phyloP scores from a whole-genome alignment of 2,888 invertebrate genomes.

The Eueremaeus valkanovi region DNA sequence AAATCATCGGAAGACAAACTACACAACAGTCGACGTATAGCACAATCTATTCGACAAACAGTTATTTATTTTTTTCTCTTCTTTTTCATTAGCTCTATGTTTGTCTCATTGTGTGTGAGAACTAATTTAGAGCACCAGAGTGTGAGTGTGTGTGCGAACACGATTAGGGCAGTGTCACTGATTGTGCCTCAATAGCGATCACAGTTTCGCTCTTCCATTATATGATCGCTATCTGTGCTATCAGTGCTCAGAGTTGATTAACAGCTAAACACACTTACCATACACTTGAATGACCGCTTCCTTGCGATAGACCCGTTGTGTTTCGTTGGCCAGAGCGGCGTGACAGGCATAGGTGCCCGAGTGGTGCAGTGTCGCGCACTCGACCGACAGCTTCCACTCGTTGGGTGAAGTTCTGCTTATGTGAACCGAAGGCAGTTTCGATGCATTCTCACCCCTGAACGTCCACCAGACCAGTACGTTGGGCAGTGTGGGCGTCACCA shows the following conservation, averaged over 20 bases:
- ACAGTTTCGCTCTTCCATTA: not conserved
- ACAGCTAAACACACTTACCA: constrained; percentile 42
- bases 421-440: constrained; percentile 46
- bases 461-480: constrained; percentile 47
- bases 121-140: constrained; percentile 11
- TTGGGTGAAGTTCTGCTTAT: constrained; percentile 44
- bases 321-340: constrained; percentile 45
- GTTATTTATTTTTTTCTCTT: constrained; percentile 2
- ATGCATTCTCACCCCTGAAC: constrained; percentile 47
- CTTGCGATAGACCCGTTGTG: constrained; percentile 45
- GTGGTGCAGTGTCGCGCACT: constrained; percentile 45
- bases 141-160: not conserved
- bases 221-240: not conserved
- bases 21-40: not conserved
- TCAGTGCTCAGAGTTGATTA: constrained; percentile 6
- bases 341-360: constrained; percentile 46
- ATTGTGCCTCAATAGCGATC: not conserved
- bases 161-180: constrained; percentile 20
- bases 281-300: constrained; percentile 46
- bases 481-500: constrained; percentile 21
- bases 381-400: constrained; percentile 44
- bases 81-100: not conserved
- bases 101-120: constrained; percentile 5
- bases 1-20: not conserved
- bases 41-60: not conserved